These are phyloP conservation scores for Malthinus flaveolus DNA, from an alignment of 2,888 invertebrate species.

Conservation along the genomic window DNA sequence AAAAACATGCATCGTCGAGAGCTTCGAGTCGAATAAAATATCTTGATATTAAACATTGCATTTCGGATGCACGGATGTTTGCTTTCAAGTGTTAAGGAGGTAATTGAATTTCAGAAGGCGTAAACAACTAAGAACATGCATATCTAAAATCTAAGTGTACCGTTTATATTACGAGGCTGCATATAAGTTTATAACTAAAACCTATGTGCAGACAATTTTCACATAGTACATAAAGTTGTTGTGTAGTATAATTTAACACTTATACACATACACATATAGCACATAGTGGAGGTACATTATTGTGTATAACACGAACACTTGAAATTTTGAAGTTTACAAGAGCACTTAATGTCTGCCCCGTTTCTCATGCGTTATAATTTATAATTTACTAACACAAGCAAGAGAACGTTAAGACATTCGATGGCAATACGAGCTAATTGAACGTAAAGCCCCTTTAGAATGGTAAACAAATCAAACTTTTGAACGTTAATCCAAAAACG, in stretches of 20 bases:
- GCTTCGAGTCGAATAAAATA: slow-evolving; percentile 1
- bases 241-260: slow-evolving; percentile 14
- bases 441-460: slow-evolving; percentile 19
- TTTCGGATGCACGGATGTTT: slow-evolving; percentile 1
- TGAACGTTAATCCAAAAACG: slow-evolving; percentile 20
- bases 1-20: neutral
- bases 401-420: slow-evolving; percentile 9
- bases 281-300: slow-evolving; percentile 4
- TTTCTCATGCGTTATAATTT: slow-evolving; percentile 19
- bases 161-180: neutral
- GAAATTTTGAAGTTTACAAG: slow-evolving; percentile 13
- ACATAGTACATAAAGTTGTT: slow-evolving; percentile 16
- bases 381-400: slow-evolving; percentile 10
- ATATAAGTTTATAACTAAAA: slow-evolving; percentile 9
- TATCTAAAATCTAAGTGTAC: slow-evolving; percentile 10
- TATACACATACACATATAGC: slow-evolving; percentile 13
- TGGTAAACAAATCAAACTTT: slow-evolving; percentile 28
- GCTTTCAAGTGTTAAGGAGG: slow-evolving; percentile 10
- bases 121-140: slow-evolving; percentile 14
- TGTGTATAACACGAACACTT: slow-evolving; percentile 12
- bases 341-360: slow-evolving; percentile 18
- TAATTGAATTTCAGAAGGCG: slow-evolving; percentile 19
- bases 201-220: slow-evolving; percentile 14
- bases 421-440: slow-evolving; percentile 15
- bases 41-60: slow-evolving; percentile 10